Conservation (phyloP, 2,888 invertebrate species). For the Pyrocoelia pectoralis region DNA sequence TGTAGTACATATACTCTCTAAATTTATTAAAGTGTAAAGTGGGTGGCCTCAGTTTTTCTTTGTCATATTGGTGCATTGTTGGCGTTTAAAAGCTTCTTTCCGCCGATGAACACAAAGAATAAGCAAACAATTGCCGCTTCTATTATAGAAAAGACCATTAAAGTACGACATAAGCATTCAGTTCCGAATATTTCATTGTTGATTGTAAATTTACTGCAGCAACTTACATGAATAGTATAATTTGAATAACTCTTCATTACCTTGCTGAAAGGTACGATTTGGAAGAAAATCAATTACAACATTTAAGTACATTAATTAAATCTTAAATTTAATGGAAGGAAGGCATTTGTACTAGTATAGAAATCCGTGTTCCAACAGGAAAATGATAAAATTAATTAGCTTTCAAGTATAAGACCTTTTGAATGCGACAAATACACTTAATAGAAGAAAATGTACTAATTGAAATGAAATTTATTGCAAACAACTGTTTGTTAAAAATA, state of each 20-base stretch:
- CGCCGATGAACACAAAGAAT: slow-evolving; percentile 9
- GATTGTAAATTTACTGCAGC: neutral
- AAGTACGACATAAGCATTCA: neutral
- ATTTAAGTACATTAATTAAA: too few relatives aligned
- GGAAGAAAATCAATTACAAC: too few relatives aligned
- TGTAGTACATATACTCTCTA: too few relatives aligned
- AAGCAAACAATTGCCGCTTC: neutral
- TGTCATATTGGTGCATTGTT: neutral
- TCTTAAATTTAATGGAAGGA: too few relatives aligned
- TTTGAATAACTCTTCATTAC: neutral
- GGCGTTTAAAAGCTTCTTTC: slow-evolving; percentile 2
- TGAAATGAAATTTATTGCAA: neutral
- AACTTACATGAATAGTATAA: neutral
- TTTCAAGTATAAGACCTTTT: too few relatives aligned
- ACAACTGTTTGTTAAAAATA: neutral
- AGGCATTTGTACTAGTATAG: too few relatives aligned
- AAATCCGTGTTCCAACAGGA: too few relatives aligned
- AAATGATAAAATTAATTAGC: too few relatives aligned
- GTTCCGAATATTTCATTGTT: neutral
- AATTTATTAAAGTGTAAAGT: neutral
- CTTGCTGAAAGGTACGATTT: too few relatives aligned
- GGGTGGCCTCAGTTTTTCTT: neutral
- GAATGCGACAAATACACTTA: too few relatives aligned
- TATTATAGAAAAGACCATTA: neutral
- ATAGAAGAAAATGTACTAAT: too few relatives aligned